Evolutionary conservation across 1,140 invertebrate species (phyloP).

Genomic region (Atta colombica): DNA sequence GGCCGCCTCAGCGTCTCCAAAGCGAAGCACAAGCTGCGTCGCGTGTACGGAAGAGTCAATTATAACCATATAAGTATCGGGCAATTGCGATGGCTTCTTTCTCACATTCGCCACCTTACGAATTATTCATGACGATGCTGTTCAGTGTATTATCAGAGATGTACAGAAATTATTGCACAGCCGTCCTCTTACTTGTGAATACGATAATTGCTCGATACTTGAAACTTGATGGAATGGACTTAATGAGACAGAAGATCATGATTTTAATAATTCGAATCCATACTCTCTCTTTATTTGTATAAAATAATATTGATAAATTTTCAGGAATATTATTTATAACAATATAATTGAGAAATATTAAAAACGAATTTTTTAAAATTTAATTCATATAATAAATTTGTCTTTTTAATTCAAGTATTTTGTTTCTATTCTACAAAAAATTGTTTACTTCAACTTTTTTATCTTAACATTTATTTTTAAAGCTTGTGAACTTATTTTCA

Average conservation of each 20-base stretch:
- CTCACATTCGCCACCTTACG: conserved; percentile 30
- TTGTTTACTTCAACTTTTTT: not conserved
- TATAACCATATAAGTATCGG: conserved; percentile 54
- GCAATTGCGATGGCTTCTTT: conserved; percentile 1
- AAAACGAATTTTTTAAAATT: not conserved
- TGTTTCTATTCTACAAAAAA: not conserved
- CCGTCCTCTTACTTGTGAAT: conserved; percentile 10
- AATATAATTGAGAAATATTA: not conserved
- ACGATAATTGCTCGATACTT: conserved; percentile 33
- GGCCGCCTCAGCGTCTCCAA: conserved; percentile 24
- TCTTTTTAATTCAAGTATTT: conserved; percentile 2
- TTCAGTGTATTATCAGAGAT: not conserved
- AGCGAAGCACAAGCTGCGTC: conserved; percentile 2
- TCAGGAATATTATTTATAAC: not conserved
- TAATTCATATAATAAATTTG: not conserved
- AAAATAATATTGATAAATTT: not conserved
- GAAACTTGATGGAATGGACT: too few species aligned
- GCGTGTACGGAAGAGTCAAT: conserved; percentile 54
- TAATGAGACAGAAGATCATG: not conserved
- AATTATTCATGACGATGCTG: conserved; percentile 23
- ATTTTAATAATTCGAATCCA: not conserved
- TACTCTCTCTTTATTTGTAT: not conserved
- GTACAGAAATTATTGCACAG: conserved; percentile 30
- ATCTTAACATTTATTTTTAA: not conserved
- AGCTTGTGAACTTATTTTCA: not conserved